Conservation (phyloP, 2,888 invertebrate species). For the Mayetiola destructor region DNA sequence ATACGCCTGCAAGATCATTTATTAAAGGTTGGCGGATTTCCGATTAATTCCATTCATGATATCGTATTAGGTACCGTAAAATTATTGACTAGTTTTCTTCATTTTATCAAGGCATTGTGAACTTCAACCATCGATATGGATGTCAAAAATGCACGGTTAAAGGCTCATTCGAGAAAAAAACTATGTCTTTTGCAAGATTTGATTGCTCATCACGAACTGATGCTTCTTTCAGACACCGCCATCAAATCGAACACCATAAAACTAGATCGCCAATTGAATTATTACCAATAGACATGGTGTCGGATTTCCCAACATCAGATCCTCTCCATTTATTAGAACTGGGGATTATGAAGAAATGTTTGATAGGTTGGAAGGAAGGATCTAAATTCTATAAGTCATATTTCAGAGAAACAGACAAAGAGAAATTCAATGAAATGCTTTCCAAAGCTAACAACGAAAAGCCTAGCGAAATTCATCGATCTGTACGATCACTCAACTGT, state of each 20-base stretch:
- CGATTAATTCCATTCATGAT: not conserved
- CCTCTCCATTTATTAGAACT: not conserved
- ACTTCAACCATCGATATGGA: not conserved
- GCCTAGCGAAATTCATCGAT: constrained; percentile 14
- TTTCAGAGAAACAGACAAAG: constrained; percentile 1
- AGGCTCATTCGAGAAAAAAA: not conserved
- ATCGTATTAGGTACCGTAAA: not conserved
- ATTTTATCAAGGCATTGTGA: not conserved
- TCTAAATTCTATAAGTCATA: not conserved
- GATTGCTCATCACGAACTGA: not conserved
- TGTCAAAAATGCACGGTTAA: not conserved
- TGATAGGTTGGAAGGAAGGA: not conserved
- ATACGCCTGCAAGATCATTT: not conserved
- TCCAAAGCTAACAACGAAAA: not conserved
- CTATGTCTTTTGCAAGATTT: not conserved
- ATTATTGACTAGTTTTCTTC: too few relatives aligned
- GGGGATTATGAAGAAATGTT: not conserved
- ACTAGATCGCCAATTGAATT: not conserved
- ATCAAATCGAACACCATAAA: not conserved
- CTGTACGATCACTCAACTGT: not conserved
- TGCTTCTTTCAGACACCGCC: not conserved
- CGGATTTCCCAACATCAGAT: not conserved
- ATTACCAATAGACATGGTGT: not conserved
- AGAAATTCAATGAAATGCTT: not conserved
- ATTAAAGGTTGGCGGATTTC: not conserved